Evolutionary conservation across 53 echinoderm and acorn worm species (phyloP).

Genomic region (Arbacia lixula): DNA sequence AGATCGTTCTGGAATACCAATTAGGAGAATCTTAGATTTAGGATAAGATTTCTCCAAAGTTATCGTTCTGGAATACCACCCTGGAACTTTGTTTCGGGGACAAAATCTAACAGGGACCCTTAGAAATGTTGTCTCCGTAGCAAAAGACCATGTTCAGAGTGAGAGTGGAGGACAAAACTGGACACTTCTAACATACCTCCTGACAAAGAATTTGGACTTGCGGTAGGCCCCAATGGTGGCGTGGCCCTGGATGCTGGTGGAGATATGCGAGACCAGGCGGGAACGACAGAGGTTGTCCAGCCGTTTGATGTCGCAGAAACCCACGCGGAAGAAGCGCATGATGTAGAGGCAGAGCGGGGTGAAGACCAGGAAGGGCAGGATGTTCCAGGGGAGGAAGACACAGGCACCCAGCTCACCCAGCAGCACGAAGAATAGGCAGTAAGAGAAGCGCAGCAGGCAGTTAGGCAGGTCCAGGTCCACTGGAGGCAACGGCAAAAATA

Average conservation of each 20-base stretch:
- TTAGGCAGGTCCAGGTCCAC: conserved; percentile 77
- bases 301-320: conserved; percentile 84
- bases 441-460: conserved; percentile 64
- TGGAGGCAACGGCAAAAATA: conserved; percentile 10
- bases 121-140: background rate
- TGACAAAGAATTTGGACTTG: conserved; percentile 64
- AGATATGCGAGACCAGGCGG: conserved; percentile 73
- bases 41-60: no score
- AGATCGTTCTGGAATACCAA: no score
- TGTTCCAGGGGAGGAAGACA: conserved; percentile 72
- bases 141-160: background rate
- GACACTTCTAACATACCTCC: conserved; percentile 68
- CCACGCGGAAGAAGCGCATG: conserved; percentile 66
- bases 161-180: background rate
- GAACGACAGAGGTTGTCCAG: conserved; percentile 74
- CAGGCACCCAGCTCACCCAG: conserved; percentile 63
- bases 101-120: background rate
- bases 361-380: conserved; percentile 46
- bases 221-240: conserved; percentile 77
- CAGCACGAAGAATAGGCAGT: conserved; percentile 62
- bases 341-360: conserved; percentile 49
- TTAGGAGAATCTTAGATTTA: no score
- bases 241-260: conserved; percentile 85
- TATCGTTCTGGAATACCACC: no score
- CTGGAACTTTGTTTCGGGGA: background rate